phyloP scores from a whole-genome alignment of 2,113 vertebrate genomes.

The Notiomystis cincta region DNA sequence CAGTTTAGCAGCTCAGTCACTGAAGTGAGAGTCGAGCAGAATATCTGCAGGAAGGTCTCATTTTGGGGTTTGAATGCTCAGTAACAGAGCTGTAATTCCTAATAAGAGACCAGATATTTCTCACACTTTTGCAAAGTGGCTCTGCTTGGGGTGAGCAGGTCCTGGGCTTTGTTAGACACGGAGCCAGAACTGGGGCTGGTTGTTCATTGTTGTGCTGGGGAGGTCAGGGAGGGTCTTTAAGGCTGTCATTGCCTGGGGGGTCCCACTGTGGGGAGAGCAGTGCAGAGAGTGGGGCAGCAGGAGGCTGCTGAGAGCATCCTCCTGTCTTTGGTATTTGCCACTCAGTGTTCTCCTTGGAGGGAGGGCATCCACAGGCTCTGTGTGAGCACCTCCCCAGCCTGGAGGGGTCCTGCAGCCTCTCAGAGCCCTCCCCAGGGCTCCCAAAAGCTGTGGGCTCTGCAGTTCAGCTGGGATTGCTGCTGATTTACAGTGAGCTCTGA shows the following conservation, averaged over 20 bases:
- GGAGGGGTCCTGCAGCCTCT: not conserved
- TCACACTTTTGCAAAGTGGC: not conserved
- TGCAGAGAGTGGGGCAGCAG: too few relatives aligned
- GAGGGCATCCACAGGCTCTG: rapidly evolving
- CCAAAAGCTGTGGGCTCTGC: not conserved
- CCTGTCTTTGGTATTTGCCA: not conserved
- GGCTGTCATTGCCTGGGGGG: not conserved
- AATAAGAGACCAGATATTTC: not conserved
- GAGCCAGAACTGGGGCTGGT: not conserved
- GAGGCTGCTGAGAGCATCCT: not conserved
- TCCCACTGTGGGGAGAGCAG: too few relatives aligned
- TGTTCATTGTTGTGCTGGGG: not conserved
- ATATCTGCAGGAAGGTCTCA: not conserved
- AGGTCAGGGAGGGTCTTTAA: not conserved
- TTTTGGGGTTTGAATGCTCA: not conserved
- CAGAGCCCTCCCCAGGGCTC: not conserved
- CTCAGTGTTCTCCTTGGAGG: not conserved
- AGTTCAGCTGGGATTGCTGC: not conserved
- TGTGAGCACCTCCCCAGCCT: not conserved
- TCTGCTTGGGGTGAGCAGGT: not conserved
- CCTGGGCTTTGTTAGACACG: not conserved
- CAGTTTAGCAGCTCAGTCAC: not conserved
- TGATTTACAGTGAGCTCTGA: not conserved
- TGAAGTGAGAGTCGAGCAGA: not conserved
- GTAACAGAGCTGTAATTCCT: not conserved